phyloP scores from a whole-genome alignment of 2,888 invertebrate species.

The Perizoma flavofasciatum region DNA sequence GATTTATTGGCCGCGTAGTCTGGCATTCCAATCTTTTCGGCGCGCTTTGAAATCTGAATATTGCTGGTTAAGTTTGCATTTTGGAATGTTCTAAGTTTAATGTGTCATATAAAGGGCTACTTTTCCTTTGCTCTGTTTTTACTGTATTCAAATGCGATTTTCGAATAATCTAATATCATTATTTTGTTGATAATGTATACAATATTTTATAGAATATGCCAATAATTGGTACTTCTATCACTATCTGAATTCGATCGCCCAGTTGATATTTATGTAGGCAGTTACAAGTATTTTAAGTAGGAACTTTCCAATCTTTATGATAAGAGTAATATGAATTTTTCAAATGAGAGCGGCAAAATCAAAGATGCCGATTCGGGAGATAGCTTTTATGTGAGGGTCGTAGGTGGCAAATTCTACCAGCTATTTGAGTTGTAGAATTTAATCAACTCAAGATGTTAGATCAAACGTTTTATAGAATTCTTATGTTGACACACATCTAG shows the following conservation, averaged over 20 bases:
- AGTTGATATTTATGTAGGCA: slow-evolving; percentile 1
- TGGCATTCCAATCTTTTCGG: slow-evolving; percentile 58
- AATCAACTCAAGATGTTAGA: slow-evolving; percentile 18
- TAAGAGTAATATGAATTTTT: slow-evolving; percentile 4
- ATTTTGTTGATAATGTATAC: too few relatives aligned
- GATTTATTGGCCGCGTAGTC: slow-evolving; percentile 57
- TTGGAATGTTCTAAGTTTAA: slow-evolving; percentile 7
- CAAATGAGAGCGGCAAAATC: background rate
- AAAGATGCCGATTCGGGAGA: slow-evolving; percentile 32
- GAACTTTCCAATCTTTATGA: background rate
- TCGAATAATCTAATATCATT: too few relatives aligned
- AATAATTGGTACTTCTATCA: background rate
- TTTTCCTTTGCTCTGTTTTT: background rate
- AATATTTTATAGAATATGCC: background rate
- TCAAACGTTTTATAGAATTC: slow-evolving; percentile 13
- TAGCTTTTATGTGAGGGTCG: slow-evolving; percentile 24
- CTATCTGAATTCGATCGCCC: background rate
- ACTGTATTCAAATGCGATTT: too few relatives aligned
- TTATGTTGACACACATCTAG: background rate
- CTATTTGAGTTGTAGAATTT: slow-evolving; percentile 25
- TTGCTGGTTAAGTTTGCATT: slow-evolving; percentile 17
- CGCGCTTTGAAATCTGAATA: slow-evolving; percentile 40
- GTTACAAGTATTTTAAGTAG: background rate
- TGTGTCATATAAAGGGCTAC: slow-evolving; percentile 4
- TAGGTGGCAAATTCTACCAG: slow-evolving; percentile 34